Percentiles rank a stretch among this genome's conserved stretches.
Evolutionary conservation across 2,888 invertebrate genomes (phyloP).

Genomic region (Drosophila borborema): DNA sequence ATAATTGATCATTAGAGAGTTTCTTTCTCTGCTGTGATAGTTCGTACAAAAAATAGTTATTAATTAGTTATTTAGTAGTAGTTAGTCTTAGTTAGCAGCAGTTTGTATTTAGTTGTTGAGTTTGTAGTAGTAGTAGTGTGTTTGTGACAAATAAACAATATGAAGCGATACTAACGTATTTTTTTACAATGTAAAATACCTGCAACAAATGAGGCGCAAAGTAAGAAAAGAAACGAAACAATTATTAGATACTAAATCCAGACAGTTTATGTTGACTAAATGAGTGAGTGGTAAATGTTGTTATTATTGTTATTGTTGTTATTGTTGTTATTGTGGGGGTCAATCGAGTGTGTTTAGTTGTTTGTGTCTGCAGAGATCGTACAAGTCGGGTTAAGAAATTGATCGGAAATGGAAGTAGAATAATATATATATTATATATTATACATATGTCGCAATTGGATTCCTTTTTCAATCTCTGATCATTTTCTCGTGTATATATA

Average conservation of each 20-base stretch:
- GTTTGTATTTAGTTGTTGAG: constrained; percentile 27
- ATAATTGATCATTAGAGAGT: constrained; percentile 24
- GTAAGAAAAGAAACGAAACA: constrained; percentile 78
- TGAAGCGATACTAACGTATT: constrained; percentile 83
- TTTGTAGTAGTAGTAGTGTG: constrained; percentile 32
- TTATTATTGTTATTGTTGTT: background rate
- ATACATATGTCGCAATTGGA: background rate
- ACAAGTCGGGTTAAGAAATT: constrained; percentile 5
- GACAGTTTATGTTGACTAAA: constrained; percentile 61
- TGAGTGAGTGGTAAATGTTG: constrained; percentile 18
- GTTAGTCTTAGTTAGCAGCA: constrained; percentile 33
- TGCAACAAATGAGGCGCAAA: constrained; percentile 81
- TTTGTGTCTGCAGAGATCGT: constrained; percentile 8
- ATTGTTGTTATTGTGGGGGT: background rate
- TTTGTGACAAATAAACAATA: constrained; percentile 60
- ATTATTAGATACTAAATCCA: constrained; percentile 73
- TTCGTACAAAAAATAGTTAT: constrained; percentile 26
- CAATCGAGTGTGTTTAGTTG: constrained; percentile 1
- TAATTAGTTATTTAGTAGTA: constrained; percentile 38
- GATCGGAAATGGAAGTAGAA: constrained; percentile 26
- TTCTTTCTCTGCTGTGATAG: constrained; percentile 39
- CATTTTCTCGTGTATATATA: constrained; percentile 7
- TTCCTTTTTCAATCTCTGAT: constrained; percentile 21
- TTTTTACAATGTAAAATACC: constrained; percentile 83
- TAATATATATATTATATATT: background rate